phyloP scores from a whole-genome alignment of 1,140 invertebrate genomes.

The Pygmarrhopalites habei region DNA sequence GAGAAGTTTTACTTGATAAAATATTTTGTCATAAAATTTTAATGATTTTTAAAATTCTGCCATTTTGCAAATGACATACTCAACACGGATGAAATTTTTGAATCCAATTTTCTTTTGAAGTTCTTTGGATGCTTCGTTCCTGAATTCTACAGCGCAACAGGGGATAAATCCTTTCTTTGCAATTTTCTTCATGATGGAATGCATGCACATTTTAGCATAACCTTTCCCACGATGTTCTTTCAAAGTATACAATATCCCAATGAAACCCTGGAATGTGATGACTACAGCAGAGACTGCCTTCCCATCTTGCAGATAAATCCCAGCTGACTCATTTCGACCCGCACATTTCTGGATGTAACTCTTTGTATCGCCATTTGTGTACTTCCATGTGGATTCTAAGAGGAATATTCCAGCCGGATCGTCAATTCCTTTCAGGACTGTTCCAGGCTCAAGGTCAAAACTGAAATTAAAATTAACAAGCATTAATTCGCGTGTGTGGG shows the following conservation, averaged over 20 bases:
- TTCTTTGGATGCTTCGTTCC: constrained; percentile 2
- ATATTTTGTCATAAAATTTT: too few relatives aligned
- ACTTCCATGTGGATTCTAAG: constrained; percentile 6
- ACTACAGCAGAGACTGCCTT: constrained; percentile 7
- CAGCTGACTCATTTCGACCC: constrained; percentile 7
- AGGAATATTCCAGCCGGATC: background rate
- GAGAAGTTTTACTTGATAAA: too few relatives aligned
- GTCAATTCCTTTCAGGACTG: background rate
- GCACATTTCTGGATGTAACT: background rate
- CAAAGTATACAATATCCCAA: constrained; percentile 7
- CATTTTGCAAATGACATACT: constrained; percentile 10
- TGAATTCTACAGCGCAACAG: constrained; percentile 6
- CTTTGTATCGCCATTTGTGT: background rate
- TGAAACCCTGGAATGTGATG: background rate
- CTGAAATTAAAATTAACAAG: too few relatives aligned
- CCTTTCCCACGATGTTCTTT: constrained; percentile 13
- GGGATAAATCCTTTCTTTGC: constrained; percentile 16
- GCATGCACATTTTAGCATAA: constrained; percentile 4
- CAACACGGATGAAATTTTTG: background rate
- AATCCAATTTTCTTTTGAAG: constrained; percentile 16
- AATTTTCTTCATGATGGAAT: constrained; percentile 1
- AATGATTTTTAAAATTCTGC: too few relatives aligned
- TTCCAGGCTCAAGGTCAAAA: background rate
- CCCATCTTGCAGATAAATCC: constrained; percentile 21
- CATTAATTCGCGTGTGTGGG: too few relatives aligned